Evolutionary conservation across 2,113 vertebrate species (phyloP), one percentile per base, ranked within the genome.

Genomic region (Sylvietta virens): DNA sequence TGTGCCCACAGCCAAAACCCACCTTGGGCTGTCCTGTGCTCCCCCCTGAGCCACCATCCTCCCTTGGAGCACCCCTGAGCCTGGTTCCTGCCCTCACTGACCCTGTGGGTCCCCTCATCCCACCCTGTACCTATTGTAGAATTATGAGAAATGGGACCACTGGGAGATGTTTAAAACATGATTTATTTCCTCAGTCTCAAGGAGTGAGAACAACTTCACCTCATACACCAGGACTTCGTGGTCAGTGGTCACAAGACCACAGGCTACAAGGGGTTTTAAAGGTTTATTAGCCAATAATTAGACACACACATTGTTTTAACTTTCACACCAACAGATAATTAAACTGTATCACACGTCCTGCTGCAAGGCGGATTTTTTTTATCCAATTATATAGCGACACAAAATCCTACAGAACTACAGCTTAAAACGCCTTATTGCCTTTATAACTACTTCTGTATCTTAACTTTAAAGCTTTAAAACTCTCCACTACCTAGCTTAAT

Each of bases 111-210:
- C 24, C n/a, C 9, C 35, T 50, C 15, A 24, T 27, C 35, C 44
- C 28, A 10, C 31, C 12, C 42, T 3, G 11, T 1, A 3, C 0
- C 0, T 42, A 13, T 39, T 3, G 3, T 26, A 35, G 8, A 39
- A 39, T 61, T 60, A 60, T 37, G 58, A 61, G 58, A 39, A 1
- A 39, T 5, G 4, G 26, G 26, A 39, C 24, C 35, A 39, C 35
- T 39, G 58, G 35, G 58, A 61, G 35, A 28, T 2, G 4, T 61
- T 27, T 39, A 61, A 39, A 27, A 19, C 11, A 13, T 13, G 24
- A 61, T 27, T 61, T 39, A 61, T 39, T 61, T 10, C 58, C 58
- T 39, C 58, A 39, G 58, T 13, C 26, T 39, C 58, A 61, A 28
- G 26, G 37, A 61, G 58, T 19, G 58, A 61, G 35, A 39, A 39